Conservation (phyloP, 2,888 invertebrate species). For the Apotomis capreana region DNA sequence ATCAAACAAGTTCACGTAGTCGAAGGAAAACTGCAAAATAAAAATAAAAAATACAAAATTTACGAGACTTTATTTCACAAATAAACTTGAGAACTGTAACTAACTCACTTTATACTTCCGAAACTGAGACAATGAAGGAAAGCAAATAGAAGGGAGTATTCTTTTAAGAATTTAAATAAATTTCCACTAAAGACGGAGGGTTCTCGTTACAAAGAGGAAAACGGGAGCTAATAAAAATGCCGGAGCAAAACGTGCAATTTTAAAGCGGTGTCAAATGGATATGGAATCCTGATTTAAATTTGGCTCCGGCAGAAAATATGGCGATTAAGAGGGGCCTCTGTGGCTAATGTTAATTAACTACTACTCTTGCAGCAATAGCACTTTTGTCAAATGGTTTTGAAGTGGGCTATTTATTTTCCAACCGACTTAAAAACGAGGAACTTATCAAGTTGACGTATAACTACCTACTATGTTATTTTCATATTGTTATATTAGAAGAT, state of each 20-base stretch:
- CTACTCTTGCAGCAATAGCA: neutral
- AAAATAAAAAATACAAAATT: neutral
- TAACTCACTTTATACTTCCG: constrained; percentile 69
- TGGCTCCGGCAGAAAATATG: constrained; percentile 54
- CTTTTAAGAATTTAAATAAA: constrained; percentile 80
- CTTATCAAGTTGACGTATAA: too few relatives aligned
- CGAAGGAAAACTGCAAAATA: neutral
- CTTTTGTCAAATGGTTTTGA: neutral
- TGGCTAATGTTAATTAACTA: constrained; percentile 12
- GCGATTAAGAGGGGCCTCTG: constrained; percentile 45
- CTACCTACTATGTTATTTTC: too few relatives aligned
- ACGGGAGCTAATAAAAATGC: constrained; percentile 75
- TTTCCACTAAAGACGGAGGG: constrained; percentile 62
- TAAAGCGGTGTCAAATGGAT: constrained; percentile 69
- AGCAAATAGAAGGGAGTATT: constrained; percentile 64
- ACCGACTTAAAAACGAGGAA: neutral
- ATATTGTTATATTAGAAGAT: too few relatives aligned
- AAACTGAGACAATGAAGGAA: constrained; percentile 57
- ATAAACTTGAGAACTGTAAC: constrained; percentile 55
- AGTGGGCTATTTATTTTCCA: neutral
- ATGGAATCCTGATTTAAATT: constrained; percentile 58
- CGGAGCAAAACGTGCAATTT: constrained; percentile 64
- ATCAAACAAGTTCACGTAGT: neutral
- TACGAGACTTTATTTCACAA: constrained; percentile 1
- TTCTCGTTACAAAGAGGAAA: constrained; percentile 75